A percentile compares a stretch with the other conserved stretches of the same genome.
Evolutionary conservation across 2,113 vertebrate genomes (phyloP).

Genomic region (Ifrita kowaldi): DNA sequence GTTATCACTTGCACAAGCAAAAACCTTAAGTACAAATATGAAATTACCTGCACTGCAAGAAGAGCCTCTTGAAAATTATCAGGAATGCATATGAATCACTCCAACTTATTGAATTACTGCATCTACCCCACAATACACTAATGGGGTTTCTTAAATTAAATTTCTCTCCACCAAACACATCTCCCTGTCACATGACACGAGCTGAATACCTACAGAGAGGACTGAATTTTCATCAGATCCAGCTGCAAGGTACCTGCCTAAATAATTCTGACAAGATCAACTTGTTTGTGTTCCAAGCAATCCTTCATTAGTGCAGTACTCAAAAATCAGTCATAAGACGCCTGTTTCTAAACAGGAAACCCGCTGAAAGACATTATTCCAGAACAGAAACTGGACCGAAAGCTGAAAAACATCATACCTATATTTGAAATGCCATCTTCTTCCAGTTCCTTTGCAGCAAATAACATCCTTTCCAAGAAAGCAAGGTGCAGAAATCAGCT

Average conservation of each 20-base stretch:
- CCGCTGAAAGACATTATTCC: background rate
- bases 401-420: constrained; percentile 20
- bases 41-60: background rate
- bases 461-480: background rate
- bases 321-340: background rate
- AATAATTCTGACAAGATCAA: background rate
- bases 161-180: background rate
- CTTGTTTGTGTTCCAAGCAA: background rate
- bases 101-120: background rate
- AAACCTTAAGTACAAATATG: background rate
- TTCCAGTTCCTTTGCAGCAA: background rate
- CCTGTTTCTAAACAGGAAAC: background rate
- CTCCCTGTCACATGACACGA: background rate
- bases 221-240: background rate
- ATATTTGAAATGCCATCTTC: background rate
- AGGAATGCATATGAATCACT: background rate
- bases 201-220: background rate
- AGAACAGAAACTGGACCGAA: background rate
- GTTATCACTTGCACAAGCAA: background rate
- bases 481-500: background rate
- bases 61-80: background rate
- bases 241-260: background rate
- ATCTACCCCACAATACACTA: background rate
- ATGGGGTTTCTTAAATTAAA: background rate
- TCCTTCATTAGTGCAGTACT: background rate